Evolutionary conservation across 2,888 invertebrate genomes (phyloP), one percentile per base, ranked within the genome.

Genomic region (Aphidius colemani): DNA sequence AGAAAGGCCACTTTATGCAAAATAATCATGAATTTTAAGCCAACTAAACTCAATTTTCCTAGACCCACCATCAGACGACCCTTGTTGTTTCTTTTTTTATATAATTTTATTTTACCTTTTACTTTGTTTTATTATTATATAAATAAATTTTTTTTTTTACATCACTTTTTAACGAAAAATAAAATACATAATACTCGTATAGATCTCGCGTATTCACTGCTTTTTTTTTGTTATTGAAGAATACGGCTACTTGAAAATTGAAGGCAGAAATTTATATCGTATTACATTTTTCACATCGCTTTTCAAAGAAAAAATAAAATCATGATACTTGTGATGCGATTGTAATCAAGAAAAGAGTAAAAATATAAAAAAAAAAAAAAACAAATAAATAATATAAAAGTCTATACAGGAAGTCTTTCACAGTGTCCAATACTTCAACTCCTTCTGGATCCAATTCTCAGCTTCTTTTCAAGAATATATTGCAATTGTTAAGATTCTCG

Each of bases 21-120:
- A 68, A 71, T 71, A 70, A 73, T 70, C 70, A 72, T 74, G 72
- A 72, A 72, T 72, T 69, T 74, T 70, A 70, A 75, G 70, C 66
- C 59, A 61, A 55, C 50, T 53, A 62, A 56, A 67, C 58, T 59
- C 63, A 66, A 67, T 69, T 66, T 30, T 30, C 30, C 30, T 30
- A 30, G 30, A 30, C 30, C 5, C 30, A 30, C 30, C 30, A 30
- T 30, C 30, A 30, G 30, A 30, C 30, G 30, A 30, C 30, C 30
- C 30, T 30, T 30, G 30, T 30, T 30, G 46, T 13, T 10, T 39
- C n/a, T 6, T 7, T 44, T n/a, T 41, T 43, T 43, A 51, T 40
- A 39, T 30, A 60, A 30, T 11, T 49, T n/a, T 8, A 51, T 18
- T 60, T 10, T 39, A 45, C 53, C 53, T 55, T 55, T 55, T 7